Percentiles rank a stretch among this genome's conserved stretches.
phyloP scores from a whole-genome alignment of 1,140 invertebrate species.

The Popillia japonica region DNA sequence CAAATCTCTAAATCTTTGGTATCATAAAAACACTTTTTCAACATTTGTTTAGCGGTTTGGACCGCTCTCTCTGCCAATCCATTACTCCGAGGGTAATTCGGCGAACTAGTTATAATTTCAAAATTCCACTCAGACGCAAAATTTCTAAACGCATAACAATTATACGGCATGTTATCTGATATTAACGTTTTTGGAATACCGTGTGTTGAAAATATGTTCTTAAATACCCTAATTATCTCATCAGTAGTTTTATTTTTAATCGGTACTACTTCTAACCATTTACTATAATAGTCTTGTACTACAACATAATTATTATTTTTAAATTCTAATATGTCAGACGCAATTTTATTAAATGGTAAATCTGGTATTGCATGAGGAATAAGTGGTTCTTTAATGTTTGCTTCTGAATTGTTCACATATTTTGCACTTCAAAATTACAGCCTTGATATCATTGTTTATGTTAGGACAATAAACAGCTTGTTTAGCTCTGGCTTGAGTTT shows the following conservation, averaged over 20 bases:
- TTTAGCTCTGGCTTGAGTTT: too few species aligned
- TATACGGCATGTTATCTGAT: constrained; percentile 53
- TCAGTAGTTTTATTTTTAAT: too few species aligned
- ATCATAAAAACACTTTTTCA: constrained; percentile 48
- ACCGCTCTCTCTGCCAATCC: constrained; percentile 52
- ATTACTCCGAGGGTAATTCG: constrained; percentile 52
- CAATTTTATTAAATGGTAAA: constrained; percentile 45
- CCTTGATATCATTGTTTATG: constrained; percentile 56
- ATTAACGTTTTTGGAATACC: constrained; percentile 51
- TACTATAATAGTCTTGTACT: constrained; percentile 50
- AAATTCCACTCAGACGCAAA: constrained; percentile 49
- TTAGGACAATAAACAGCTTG: constrained; percentile 46
- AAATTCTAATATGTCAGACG: constrained; percentile 51
- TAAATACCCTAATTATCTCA: constrained; percentile 47
- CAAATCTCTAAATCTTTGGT: constrained; percentile 42
- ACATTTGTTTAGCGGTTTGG: constrained; percentile 50
- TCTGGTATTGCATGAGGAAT: constrained; percentile 44
- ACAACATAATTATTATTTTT: constrained; percentile 44
- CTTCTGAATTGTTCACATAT: constrained; percentile 32
- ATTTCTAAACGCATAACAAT: too few species aligned
- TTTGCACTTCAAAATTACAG: constrained; percentile 44
- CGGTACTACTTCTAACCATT: not conserved
- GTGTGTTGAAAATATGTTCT: constrained; percentile 49
- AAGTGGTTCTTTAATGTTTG: constrained; percentile 40
- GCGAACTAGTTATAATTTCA: constrained; percentile 50